These are phyloP conservation scores for Steinernema scapterisci DNA, from an alignment of 2,888 invertebrate species.

Conservation along the genomic window DNA sequence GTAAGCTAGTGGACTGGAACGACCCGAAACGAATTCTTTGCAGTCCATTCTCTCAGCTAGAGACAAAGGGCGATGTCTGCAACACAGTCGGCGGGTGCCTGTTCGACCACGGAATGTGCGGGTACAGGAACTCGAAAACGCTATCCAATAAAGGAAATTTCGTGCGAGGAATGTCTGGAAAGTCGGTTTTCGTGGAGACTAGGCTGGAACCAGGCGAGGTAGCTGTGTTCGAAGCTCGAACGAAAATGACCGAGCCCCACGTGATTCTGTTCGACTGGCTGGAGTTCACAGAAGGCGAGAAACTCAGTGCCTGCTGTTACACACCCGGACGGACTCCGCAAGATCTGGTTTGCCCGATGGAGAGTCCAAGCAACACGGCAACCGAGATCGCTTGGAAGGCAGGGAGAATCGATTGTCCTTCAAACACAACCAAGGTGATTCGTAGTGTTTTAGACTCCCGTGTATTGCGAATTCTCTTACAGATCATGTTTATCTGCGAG, in stretches of 20 bases:
- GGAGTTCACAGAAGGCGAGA: constrained; percentile 43
- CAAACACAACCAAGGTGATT: constrained; percentile 38
- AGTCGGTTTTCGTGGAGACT: constrained; percentile 52
- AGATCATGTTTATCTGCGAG: constrained; percentile 61
- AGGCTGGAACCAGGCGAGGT: constrained; percentile 51
- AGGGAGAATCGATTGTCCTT: constrained; percentile 31
- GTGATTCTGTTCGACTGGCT: constrained; percentile 38
- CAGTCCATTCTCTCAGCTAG: neutral
- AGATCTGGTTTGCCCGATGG: constrained; percentile 39
- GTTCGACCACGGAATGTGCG: constrained; percentile 39
- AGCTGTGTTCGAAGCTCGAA: constrained; percentile 50
- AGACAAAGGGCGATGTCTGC: constrained; percentile 35
- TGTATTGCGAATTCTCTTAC: neutral
- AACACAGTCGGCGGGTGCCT: constrained; percentile 38
- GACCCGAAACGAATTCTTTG: neutral
- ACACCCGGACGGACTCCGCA: constrained; percentile 30
- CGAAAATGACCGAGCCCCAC: constrained; percentile 49
- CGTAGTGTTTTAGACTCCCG: neutral
- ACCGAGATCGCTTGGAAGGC: constrained; percentile 34
- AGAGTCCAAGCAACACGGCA: constrained; percentile 18
- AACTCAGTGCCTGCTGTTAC: constrained; percentile 39
- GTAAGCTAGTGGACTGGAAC: neutral
- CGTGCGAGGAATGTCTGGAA: constrained; percentile 39
- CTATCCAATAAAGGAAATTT: constrained; percentile 40
- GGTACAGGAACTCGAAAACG: constrained; percentile 33